Conservation (phyloP, 2,797 vertebrate species). For the Poecilia velifera region DNA sequence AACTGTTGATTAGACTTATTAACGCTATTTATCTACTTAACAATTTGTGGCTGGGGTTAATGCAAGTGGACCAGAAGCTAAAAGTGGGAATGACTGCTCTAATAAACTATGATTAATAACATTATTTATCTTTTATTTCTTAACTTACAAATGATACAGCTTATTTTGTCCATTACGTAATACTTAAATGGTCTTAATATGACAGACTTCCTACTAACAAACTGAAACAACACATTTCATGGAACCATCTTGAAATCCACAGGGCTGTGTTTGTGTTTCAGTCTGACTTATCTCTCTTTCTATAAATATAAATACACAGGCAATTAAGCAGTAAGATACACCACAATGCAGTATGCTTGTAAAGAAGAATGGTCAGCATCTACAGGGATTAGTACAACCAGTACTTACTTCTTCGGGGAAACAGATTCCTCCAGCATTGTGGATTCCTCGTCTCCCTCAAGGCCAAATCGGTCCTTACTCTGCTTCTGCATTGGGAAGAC, state of each 20-base stretch:
- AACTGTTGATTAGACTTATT: background rate
- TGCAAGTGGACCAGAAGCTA: background rate
- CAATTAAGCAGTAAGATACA: slow-evolving; percentile 50
- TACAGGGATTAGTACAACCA: slow-evolving; percentile 20
- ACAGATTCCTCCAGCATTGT: slow-evolving; percentile 98
- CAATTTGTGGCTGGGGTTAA: background rate
- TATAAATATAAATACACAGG: slow-evolving; percentile 62
- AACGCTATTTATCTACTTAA: background rate
- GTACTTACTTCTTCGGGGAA: slow-evolving; percentile 94
- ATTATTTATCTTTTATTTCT: slow-evolving; percentile 26
- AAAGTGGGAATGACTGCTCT: background rate
- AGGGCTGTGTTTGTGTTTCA: slow-evolving; percentile 41
- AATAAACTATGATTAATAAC: slow-evolving; percentile 23
- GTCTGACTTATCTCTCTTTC: slow-evolving; percentile 28
- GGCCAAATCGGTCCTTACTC: slow-evolving; percentile 97
- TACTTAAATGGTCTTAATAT: slow-evolving; percentile 26
- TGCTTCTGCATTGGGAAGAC: slow-evolving; percentile 86
- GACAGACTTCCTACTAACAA: slow-evolving; percentile 19
- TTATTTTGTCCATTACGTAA: slow-evolving; percentile 12
- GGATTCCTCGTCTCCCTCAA: slow-evolving; percentile 97
- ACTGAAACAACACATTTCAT: slow-evolving; percentile 13
- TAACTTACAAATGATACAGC: slow-evolving; percentile 21
- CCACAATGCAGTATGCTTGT: slow-evolving; percentile 21
- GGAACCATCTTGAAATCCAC: slow-evolving; percentile 23
- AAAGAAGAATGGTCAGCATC: slow-evolving; percentile 40